Percentiles rank a stretch among this genome's conserved stretches.
Conservation (phyloP, 2,797 vertebrate species). For the Sebastes goodei region DNA sequence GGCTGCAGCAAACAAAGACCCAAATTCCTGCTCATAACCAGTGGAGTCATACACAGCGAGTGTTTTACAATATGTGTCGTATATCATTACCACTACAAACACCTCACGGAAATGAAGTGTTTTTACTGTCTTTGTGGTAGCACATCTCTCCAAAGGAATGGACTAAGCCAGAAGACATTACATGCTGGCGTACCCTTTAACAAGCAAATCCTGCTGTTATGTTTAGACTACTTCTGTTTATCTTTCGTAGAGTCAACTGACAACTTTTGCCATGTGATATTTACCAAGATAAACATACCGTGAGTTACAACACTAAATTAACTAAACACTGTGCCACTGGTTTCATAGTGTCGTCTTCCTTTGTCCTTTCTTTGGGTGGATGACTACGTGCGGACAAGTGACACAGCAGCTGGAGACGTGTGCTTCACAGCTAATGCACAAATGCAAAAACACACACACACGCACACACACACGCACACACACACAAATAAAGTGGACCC, state of each 20-base stretch:
- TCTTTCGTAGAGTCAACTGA: constrained; percentile 5
- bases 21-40: not conserved
- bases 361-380: constrained; percentile 16
- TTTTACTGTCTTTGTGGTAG: not conserved
- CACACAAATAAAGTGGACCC: constrained; percentile 48
- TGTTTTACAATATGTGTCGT: not conserved
- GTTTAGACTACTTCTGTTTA: constrained; percentile 3
- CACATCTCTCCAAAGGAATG: not conserved
- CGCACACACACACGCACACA: not conserved
- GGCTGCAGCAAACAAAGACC: constrained; percentile 3
- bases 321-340: not conserved
- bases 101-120: not conserved
- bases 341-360: not conserved
- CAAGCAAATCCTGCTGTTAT: constrained; percentile 25
- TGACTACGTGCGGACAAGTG: constrained; percentile 31
- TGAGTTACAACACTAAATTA: not conserved
- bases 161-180: constrained; percentile 1
- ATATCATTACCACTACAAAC: not conserved
- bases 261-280: constrained; percentile 4
- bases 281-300: constrained; percentile 6
- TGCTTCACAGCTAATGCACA: constrained; percentile 30
- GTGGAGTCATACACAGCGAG: not conserved
- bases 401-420: constrained; percentile 39
- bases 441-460: constrained; percentile 41
- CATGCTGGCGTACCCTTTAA: constrained; percentile 11